These are phyloP conservation scores for Cancer borealis DNA, from an alignment of 2,888 invertebrate genomes.

Conservation along the genomic window DNA sequence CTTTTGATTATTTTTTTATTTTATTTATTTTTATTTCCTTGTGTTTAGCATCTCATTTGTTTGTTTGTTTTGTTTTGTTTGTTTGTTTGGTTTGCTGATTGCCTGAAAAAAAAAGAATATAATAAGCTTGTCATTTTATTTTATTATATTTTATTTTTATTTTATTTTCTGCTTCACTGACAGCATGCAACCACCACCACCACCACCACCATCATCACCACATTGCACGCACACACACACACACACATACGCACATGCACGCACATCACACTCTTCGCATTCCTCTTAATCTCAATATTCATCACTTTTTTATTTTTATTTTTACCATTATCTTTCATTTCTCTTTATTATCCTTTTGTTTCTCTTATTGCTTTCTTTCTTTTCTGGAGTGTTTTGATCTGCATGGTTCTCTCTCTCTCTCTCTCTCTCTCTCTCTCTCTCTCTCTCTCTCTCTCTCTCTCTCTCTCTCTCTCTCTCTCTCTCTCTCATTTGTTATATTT, in stretches of 20 bases:
- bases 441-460: not conserved
- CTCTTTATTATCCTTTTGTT: conserved; percentile 41
- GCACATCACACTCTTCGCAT: not conserved
- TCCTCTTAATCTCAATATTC: not conserved
- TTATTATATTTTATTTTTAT: no score
- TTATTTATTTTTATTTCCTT: no score
- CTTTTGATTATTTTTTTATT: no score
- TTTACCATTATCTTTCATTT: conserved; percentile 46
- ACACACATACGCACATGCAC: not conserved
- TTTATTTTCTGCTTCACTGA: no score
- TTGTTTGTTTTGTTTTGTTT: no score
- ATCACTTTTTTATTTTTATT: conserved; percentile 36
- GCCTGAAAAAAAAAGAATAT: no score
- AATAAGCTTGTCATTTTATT: no score
- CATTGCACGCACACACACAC: not conserved
- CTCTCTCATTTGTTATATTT: not conserved
- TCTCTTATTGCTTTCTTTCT: not conserved
- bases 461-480: conserved; percentile 20
- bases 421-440: not conserved
- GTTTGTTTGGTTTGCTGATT: no score
- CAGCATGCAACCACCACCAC: no score
- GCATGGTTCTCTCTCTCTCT: conserved; percentile 1
- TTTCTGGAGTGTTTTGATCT: not conserved
- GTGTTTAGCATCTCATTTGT: no score
- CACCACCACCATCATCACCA: no score